Evolutionary conservation across 1,140 invertebrate genomes (phyloP).

Genomic region (Tachypleus tridentatus): DNA sequence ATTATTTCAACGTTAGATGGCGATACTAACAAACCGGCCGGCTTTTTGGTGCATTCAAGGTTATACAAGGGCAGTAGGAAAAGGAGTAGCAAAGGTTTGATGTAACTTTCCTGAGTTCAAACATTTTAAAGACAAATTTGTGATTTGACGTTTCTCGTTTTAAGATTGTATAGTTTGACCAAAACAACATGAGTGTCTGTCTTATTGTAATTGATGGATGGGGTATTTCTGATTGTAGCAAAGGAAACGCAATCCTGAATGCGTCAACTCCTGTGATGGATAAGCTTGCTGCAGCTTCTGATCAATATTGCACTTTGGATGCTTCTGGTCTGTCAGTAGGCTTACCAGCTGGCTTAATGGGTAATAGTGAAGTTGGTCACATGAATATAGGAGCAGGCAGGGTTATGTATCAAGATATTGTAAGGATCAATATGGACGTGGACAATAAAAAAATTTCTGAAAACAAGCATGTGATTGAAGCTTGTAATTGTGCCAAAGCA

Average conservation of each 20-base stretch:
- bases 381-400: constrained; percentile 42
- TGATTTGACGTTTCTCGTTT: no score
- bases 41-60: no score
- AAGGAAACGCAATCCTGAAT: constrained; percentile 35
- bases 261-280: constrained; percentile 38
- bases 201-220: constrained; percentile 39
- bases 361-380: constrained; percentile 43
- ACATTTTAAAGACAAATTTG: no score
- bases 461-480: constrained; percentile 31
- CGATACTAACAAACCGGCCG: no score
- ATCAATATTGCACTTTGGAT: constrained; percentile 35
- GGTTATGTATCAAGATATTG: constrained; percentile 41
- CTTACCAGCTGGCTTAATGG: constrained; percentile 39
- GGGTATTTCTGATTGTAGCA: constrained; percentile 34
- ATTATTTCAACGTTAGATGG: no score
- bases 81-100: no score
- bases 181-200: constrained; percentile 31
- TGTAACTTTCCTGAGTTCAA: no score
- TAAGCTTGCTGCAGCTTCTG: constrained; percentile 27
- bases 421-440: constrained; percentile 37
- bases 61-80: no score
- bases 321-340: constrained; percentile 39
- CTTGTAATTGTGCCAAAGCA: constrained; percentile 32
- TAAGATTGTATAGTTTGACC: no score
- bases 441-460: constrained; percentile 30